Evolutionary conservation across 2,797 vertebrate species (phyloP).

Genomic region (Crossoptilon crossoptilon): DNA sequence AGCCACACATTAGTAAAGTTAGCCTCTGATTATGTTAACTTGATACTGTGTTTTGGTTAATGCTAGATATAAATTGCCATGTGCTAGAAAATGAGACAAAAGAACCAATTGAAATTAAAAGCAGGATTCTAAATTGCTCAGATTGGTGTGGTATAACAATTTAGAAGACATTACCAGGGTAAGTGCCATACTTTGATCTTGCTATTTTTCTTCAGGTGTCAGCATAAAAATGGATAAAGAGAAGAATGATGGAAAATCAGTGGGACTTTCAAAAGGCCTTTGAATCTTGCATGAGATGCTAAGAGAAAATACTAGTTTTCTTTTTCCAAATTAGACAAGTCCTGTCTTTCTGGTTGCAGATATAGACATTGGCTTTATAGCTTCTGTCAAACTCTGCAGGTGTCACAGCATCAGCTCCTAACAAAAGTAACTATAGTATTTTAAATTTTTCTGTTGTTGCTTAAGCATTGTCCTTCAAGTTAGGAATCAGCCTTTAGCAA

Average conservation of each 20-base stretch:
- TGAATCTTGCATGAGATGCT: not conserved
- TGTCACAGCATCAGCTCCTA: not conserved
- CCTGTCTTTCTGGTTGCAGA: not conserved
- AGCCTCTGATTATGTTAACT: not conserved
- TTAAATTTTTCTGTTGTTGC: not conserved
- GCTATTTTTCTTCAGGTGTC: not conserved
- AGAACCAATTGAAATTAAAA: not conserved
- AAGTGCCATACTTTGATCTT: not conserved
- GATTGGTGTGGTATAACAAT: not conserved
- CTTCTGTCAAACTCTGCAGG: not conserved
- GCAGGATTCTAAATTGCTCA: not conserved
- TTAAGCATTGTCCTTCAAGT: not conserved
- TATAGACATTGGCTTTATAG: not conserved
- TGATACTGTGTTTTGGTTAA: not conserved
- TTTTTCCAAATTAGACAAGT: not conserved
- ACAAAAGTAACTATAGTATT: not conserved
- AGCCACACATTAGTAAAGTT: not conserved
- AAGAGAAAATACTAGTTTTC: not conserved
- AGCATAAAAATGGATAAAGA: not conserved
- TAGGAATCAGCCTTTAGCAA: not conserved
- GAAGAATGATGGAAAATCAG: not conserved
- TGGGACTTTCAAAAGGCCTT: not conserved
- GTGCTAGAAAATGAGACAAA: slow-evolving; percentile 24
- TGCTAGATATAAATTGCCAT: not conserved
- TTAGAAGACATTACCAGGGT: not conserved